phyloP scores from a whole-genome alignment of 1,140 invertebrate species.

The Bombus confusus region DNA sequence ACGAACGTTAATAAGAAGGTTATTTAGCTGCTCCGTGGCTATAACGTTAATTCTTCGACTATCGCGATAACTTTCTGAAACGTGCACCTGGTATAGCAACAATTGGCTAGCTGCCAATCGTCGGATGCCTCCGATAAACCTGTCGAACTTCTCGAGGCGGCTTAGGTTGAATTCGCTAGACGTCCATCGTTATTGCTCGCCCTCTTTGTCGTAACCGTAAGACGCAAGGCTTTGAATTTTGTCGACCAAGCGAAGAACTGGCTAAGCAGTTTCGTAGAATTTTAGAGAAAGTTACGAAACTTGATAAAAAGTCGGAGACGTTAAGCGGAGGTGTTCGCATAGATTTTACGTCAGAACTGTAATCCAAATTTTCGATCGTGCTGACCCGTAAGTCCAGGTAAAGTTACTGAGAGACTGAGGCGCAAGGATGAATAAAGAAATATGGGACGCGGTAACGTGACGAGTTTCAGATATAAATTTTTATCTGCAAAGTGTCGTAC shows the following conservation, averaged over 20 bases:
- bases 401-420: background rate
- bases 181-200: too few relatives aligned
- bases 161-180: background rate
- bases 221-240: background rate
- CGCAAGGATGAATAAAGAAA: background rate
- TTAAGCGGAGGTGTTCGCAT: too few relatives aligned
- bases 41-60: constrained; percentile 56
- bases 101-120: constrained; percentile 70
- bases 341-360: too few relatives aligned
- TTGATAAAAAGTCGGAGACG: too few relatives aligned
- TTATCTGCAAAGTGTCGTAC: constrained; percentile 2
- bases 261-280: background rate
- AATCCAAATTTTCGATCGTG: too few relatives aligned
- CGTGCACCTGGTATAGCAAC: constrained; percentile 59
- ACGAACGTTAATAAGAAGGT: constrained; percentile 54
- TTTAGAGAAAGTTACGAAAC: background rate
- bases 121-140: constrained; percentile 48
- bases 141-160: constrained; percentile 45
- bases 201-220: too few relatives aligned
- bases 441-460: background rate
- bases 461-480: constrained; percentile 11
- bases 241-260: background rate
- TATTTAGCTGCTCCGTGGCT: constrained; percentile 50
- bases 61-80: constrained; percentile 63
- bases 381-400: too few relatives aligned